These are phyloP conservation scores for Drosophila orosa DNA, from an alignment of 1,140 invertebrate species.

Conservation along the genomic window DNA sequence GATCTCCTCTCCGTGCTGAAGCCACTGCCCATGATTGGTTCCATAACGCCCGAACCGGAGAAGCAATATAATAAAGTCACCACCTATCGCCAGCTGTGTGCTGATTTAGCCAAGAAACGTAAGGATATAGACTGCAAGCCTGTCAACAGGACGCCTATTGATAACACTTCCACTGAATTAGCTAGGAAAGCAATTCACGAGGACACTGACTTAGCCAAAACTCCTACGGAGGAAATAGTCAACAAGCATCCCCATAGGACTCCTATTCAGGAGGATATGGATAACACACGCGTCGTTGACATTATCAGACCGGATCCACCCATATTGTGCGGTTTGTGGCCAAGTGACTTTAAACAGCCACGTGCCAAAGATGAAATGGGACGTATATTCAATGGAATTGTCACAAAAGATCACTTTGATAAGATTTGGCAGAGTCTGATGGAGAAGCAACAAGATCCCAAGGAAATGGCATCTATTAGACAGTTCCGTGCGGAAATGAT, in stretches of 20 bases:
- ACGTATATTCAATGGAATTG: slow-evolving; percentile 53
- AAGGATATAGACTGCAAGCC: no score
- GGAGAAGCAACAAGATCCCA: slow-evolving; percentile 18
- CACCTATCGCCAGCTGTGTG: slow-evolving; percentile 62
- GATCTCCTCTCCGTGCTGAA: slow-evolving; percentile 51
- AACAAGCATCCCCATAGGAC: neutral
- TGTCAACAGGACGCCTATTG: no score
- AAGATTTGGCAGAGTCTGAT: slow-evolving; percentile 50
- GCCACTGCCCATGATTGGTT: slow-evolving; percentile 41
- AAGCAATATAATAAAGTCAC: slow-evolving; percentile 58
- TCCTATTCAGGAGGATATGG: slow-evolving; percentile 23
- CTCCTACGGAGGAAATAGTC: slow-evolving; percentile 11
- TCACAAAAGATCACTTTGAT: slow-evolving; percentile 37
- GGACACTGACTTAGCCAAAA: slow-evolving; percentile 53
- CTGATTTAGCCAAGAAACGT: slow-evolving; percentile 52
- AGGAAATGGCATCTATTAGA: slow-evolving; percentile 29
- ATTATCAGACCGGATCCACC: slow-evolving; percentile 49
- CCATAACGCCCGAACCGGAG: slow-evolving; percentile 38
- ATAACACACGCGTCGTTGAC: slow-evolving; percentile 46
- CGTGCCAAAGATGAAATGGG: slow-evolving; percentile 58
- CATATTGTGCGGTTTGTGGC: slow-evolving; percentile 39
- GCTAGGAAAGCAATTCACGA: no score
- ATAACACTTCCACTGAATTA: no score
- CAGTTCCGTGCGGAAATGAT: slow-evolving; percentile 55
- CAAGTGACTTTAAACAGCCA: slow-evolving; percentile 49